Conservation (phyloP, 2,797 vertebrate species). For the Linurgus olivaceus region DNA sequence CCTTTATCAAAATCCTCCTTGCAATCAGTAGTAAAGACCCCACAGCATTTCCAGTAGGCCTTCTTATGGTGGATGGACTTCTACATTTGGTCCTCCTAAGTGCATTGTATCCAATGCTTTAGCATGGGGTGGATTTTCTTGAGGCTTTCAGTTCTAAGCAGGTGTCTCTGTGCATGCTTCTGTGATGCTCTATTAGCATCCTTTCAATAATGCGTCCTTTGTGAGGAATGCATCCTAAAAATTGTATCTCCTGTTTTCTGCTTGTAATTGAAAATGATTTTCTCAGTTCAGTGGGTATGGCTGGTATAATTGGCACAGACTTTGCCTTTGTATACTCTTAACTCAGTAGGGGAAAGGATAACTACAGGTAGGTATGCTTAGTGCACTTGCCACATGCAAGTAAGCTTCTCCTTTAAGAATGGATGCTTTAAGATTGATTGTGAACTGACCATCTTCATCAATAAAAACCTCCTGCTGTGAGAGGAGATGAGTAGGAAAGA, state of each 20-base stretch:
- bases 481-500: background rate
- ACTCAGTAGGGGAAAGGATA: background rate
- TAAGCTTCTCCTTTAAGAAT: background rate
- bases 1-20: background rate
- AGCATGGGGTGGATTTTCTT: background rate
- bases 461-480: background rate
- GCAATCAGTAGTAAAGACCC: background rate
- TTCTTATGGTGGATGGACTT: background rate
- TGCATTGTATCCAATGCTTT: background rate
- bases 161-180: accelerated
- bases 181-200: background rate
- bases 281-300: background rate
- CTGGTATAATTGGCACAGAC: background rate
- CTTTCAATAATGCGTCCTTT: background rate
- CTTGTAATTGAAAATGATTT: background rate
- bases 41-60: background rate
- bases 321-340: background rate
- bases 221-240: background rate
- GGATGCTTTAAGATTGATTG: background rate
- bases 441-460: background rate
- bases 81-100: background rate
- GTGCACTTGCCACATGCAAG: background rate
- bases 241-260: background rate
- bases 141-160: background rate
- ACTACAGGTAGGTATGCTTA: background rate